phyloP scores from a whole-genome alignment of 2,113 vertebrate species.

The Mustelus asterias region DNA sequence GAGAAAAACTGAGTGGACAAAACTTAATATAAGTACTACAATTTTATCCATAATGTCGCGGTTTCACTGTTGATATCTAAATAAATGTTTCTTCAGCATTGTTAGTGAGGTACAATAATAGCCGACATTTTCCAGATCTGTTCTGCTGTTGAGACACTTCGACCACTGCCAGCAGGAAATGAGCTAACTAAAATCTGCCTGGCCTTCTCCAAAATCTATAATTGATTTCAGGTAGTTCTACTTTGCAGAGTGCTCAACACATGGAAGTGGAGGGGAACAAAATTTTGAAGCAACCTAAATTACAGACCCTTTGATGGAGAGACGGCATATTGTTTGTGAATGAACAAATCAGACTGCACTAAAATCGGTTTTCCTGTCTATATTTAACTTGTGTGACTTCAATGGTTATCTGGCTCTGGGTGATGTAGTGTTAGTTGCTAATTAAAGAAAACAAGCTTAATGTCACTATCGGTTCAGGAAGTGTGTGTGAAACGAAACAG shows the following conservation, averaged over 20 bases:
- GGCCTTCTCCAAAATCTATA: background rate
- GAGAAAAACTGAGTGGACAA: too few relatives aligned
- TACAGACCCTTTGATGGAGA: background rate
- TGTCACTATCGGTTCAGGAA: background rate
- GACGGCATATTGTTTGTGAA: background rate
- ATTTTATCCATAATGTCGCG: background rate
- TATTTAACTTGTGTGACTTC: background rate
- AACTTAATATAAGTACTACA: background rate
- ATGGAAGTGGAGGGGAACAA: too few relatives aligned
- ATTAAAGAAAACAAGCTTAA: background rate
- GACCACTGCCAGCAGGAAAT: background rate
- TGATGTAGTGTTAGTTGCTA: background rate
- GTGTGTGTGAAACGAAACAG: background rate
- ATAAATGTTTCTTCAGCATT: background rate
- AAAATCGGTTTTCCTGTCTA: background rate
- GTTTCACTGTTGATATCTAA: background rate
- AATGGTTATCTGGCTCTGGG: background rate
- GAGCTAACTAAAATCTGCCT: background rate
- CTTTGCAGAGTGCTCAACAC: too few relatives aligned
- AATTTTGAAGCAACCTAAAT: too few relatives aligned
- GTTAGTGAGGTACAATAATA: background rate
- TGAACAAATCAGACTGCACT: background rate
- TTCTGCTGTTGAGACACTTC: background rate
- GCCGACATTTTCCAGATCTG: background rate
- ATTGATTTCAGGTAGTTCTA: background rate